phyloP scores from a whole-genome alignment of 2,888 invertebrate genomes.

The Camptogramma bilineatum region DNA sequence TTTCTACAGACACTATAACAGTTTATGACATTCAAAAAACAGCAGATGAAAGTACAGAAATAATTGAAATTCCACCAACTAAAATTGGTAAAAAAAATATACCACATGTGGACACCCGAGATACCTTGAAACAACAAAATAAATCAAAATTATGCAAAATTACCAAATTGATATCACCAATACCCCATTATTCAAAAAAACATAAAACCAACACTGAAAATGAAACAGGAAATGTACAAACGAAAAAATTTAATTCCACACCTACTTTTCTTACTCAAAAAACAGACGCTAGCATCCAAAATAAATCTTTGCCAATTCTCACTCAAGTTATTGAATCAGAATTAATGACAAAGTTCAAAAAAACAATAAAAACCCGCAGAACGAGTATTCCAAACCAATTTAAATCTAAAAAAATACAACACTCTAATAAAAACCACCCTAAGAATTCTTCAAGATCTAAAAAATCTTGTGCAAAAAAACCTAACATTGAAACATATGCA shows the following conservation, averaged over 20 bases:
- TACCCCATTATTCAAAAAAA: slow-evolving; percentile 3
- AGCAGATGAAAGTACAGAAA: slow-evolving; percentile 11
- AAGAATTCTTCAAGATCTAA: not conserved
- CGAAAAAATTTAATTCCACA: not conserved
- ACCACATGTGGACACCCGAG: not conserved
- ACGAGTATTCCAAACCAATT: not conserved
- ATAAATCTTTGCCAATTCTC: slow-evolving; percentile 2
- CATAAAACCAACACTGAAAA: not conserved
- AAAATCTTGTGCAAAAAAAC: not conserved
- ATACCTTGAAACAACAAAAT: slow-evolving; percentile 1
- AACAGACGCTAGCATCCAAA: not conserved
- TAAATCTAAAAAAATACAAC: not conserved
- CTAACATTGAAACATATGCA: not conserved
- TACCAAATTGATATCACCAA: slow-evolving; percentile 3
- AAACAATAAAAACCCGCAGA: not conserved
- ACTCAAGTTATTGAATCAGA: slow-evolving; percentile 27
- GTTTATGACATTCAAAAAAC: slow-evolving; percentile 3
- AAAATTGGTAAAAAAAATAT: not conserved
- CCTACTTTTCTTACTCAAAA: not conserved
- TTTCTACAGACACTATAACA: not conserved
- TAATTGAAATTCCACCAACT: not conserved
- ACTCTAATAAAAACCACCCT: not conserved
- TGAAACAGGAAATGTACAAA: not conserved
- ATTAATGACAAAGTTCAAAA: slow-evolving; percentile 3
- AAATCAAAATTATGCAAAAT: not conserved